Base-by-base conservation (phyloP, 1,140 invertebrate species). In the Apocrypta bakeri region DNA sequence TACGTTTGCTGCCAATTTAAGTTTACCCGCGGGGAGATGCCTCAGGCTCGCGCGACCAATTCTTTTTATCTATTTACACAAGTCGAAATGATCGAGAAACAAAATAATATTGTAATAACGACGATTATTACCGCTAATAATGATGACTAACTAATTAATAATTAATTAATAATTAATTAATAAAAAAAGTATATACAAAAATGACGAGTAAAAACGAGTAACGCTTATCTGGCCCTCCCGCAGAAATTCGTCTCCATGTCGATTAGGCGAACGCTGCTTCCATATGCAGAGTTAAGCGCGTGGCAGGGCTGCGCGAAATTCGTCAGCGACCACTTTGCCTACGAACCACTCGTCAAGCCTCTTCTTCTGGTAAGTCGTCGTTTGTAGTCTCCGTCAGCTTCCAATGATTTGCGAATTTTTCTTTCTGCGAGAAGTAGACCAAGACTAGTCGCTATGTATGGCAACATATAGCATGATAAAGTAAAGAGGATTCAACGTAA, bases 221-320 rank as follows among this genome's bases (percentile, higher is more conserved):
- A 72, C 14, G n/a, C 31, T 33, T 37, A 25, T 72, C 29, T 37
- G 1, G 8, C 14, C 4, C 14, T 25, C 9, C 66, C 91, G 76
- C 86, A 95, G 94, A 96, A 95, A 94, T 95, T 95, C 92, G 94
- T 96, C 69, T 96, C 94, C 81, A 95, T 94, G 14, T 92, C 93
- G n/a, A 93, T 96, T 81, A 92, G 94, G 31, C 94, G 94, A 40
- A 95, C 94, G 37, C 93, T 93, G 64, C 88, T 95, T 37, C 93
- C 93, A 12, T 94, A 93, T 88, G 90, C 92, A 0, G 93, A 94
- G 84, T 90, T 95, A 24, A 92, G 91, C 82, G 93, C 91, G 6
- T 95, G 95, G 94, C 88, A 93, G 85, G 94, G 94, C 27, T 92
- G 94, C 78, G 92, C 93, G 4, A 89, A 89, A 27, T 94, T 96